These are phyloP conservation scores for Hyposoter didymator DNA, from an alignment of 2,888 invertebrate genomes.

Conservation along the genomic window DNA sequence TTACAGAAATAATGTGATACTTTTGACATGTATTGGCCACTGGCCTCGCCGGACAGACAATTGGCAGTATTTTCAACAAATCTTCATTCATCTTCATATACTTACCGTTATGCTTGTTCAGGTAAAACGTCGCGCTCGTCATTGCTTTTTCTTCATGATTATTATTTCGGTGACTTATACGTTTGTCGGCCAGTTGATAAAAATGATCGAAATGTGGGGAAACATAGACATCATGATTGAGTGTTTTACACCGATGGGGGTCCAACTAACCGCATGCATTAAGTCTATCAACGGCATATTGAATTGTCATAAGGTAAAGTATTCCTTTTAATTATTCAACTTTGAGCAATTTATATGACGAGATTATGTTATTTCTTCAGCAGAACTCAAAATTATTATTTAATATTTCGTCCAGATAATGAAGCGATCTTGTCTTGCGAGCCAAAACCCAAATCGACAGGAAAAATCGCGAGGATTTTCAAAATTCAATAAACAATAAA, in stretches of 20 bases:
- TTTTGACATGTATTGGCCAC: conserved; percentile 35
- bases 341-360: background rate
- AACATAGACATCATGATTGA: conserved; percentile 52
- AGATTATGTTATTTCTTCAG: too few relatives aligned
- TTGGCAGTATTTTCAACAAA: conserved; percentile 20
- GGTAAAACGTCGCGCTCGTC: background rate
- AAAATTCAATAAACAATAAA: too few relatives aligned
- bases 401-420: too few relatives aligned
- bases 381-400: too few relatives aligned
- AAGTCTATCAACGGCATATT: conserved; percentile 34
- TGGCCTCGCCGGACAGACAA: conserved; percentile 49
- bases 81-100: background rate
- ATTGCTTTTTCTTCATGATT: background rate
- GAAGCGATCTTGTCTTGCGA: too few relatives aligned
- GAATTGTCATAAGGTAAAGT: conserved; percentile 41
- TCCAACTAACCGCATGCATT: conserved; percentile 29
- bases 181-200: conserved; percentile 16
- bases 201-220: conserved; percentile 36
- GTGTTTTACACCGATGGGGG: conserved; percentile 51
- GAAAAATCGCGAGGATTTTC: too few relatives aligned
- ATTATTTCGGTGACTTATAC: background rate
- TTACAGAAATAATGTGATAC: conserved; percentile 33
- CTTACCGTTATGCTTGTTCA: conserved; percentile 21
- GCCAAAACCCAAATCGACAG: too few relatives aligned
- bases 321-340: background rate